Base-by-base conservation (phyloP, 1,140 invertebrate genomes). In the Trachymyrmex septentrionalis region DNA sequence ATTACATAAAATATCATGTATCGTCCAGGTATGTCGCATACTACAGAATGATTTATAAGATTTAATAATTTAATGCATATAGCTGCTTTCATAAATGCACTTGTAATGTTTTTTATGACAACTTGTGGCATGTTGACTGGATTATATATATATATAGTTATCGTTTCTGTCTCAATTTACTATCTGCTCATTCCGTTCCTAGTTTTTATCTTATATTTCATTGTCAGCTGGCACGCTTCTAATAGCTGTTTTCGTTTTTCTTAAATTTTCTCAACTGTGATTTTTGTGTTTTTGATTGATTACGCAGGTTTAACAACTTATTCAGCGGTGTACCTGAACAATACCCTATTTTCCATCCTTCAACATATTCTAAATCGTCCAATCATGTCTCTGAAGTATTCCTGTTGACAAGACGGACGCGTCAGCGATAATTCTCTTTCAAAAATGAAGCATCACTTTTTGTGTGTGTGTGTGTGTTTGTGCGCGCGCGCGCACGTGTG, bases 371-470 rank as follows among this genome's bases (percentile, higher is more conserved):
- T 63, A 63, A 38, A 63, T 77, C 2, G 21, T 57, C 24, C 16
- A 53, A 81, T 55, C 44, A 19, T 55, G 66, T 34, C 14, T 69
- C 27, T 80, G 12, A 1, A 2, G n/a, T 21, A 38, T 80, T 10
- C 16, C 6, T 53, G 19, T 21, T 81, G 44, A 69, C 61, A 50
- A 50, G 12, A 34, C 50, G 48, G 48, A 80, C 30, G 10, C 30
- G 5, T 81, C 27, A 81, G 44, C n/a, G 50, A 30, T 64, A 44
- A 78, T 12, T 48, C 38, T 63, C 7, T n/a, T 61, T 78, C n/a
- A 81, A 57, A 81, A 81, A 71, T 38, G 34, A 81, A 81, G 59
- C 14, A 44, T 80, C 30, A 78, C 50, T 80, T 80, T 14, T 27
- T 24, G 24, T 16, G 38, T 53, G 53, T 80, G 55, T 67, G 21